Conservation (phyloP, 2,797 vertebrate genomes). For the Peromyscus attwateri region DNA sequence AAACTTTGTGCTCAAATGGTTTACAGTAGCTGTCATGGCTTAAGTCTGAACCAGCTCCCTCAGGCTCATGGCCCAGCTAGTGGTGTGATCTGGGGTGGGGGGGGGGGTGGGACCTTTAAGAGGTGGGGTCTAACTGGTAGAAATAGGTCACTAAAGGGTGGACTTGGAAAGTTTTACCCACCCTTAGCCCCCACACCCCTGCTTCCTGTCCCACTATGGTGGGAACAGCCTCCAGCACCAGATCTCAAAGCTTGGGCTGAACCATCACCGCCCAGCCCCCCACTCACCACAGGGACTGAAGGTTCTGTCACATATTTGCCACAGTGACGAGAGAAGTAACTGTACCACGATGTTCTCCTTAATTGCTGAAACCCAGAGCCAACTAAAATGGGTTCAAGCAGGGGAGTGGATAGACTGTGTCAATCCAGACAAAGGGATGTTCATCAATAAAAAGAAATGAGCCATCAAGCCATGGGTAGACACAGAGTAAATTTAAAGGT, state of each 20-base stretch:
- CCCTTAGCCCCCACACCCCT: too few relatives aligned
- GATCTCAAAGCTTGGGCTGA: not conserved
- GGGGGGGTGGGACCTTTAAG: not conserved
- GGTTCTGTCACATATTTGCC: not conserved
- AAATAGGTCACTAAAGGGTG: not conserved
- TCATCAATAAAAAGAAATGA: not conserved
- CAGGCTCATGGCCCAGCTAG: too few relatives aligned
- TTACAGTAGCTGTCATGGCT: not conserved
- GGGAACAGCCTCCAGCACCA: not conserved
- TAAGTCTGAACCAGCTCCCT: not conserved
- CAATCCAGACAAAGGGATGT: not conserved
- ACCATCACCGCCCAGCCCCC: too few relatives aligned
- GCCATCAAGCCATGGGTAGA: not conserved
- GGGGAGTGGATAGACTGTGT: not conserved
- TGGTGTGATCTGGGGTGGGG: too few relatives aligned
- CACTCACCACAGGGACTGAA: too few relatives aligned
- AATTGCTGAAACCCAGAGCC: not conserved
- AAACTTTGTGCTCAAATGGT: not conserved
- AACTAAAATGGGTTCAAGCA: not conserved
- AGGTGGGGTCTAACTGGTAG: not conserved
- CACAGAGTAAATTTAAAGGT: not conserved
- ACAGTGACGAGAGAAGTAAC: not conserved
- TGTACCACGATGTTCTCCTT: not conserved
- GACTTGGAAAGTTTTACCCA: too few relatives aligned
- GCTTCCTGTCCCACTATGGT: not conserved